phyloP scores from a whole-genome alignment of 2,888 invertebrate genomes.

The Catotricha subobsoleta region DNA sequence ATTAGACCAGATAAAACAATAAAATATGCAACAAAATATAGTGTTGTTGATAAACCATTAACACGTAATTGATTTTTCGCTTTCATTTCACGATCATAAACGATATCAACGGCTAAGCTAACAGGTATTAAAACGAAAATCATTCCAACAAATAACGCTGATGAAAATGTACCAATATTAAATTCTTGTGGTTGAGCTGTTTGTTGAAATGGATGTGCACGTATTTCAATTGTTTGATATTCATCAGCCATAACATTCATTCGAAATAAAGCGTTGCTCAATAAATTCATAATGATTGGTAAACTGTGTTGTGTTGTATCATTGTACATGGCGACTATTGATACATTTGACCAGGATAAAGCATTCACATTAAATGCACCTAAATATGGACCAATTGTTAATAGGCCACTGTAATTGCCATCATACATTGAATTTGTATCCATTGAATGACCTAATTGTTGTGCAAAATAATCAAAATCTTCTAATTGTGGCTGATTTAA shows the following conservation, averaged over 20 bases:
- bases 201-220: slow-evolving; percentile 52
- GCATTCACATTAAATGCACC: slow-evolving; percentile 44
- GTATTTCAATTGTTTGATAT: slow-evolving; percentile 42
- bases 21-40: slow-evolving; percentile 60
- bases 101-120: slow-evolving; percentile 60
- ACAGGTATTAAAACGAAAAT: slow-evolving; percentile 62
- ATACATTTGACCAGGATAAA: slow-evolving; percentile 35
- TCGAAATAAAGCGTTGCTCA: slow-evolving; percentile 44
- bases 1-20: slow-evolving; percentile 51
- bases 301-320: slow-evolving; percentile 63
- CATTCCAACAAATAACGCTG: slow-evolving; percentile 64
- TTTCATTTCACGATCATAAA: slow-evolving; percentile 69
- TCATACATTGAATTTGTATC: slow-evolving; percentile 35
- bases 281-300: slow-evolving; percentile 52
- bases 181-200: slow-evolving; percentile 55
- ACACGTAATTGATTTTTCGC: slow-evolving; percentile 67
- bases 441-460: slow-evolving; percentile 19
- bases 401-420: slow-evolving; percentile 45
- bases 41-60: slow-evolving; percentile 55
- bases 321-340: slow-evolving; percentile 50
- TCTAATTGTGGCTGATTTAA: too few species aligned
- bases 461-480: slow-evolving; percentile 23
- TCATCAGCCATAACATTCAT: slow-evolving; percentile 26
- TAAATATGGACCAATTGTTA: slow-evolving; percentile 44
- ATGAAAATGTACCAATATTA: slow-evolving; percentile 50